Evolutionary conservation across 2,113 vertebrate genomes (phyloP).

Genomic region (Leucoraja erinaceus): DNA sequence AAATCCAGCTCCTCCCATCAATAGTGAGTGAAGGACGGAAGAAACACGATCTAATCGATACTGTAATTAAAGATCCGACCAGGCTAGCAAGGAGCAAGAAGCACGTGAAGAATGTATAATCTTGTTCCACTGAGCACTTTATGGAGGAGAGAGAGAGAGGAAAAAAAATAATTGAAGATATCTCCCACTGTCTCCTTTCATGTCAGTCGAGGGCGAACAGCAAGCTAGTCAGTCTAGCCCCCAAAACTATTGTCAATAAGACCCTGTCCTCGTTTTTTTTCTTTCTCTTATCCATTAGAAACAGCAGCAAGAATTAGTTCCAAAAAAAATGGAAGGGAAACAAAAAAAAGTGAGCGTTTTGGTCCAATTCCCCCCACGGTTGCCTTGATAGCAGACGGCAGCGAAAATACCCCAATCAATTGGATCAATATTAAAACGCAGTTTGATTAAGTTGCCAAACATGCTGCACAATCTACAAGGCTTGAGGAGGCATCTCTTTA

Average conservation of each 20-base stretch:
- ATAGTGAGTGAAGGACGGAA: slow-evolving; percentile 47
- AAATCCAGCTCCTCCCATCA: slow-evolving; percentile 46
- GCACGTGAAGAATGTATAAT: slow-evolving; percentile 48
- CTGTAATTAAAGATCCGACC: slow-evolving; percentile 52
- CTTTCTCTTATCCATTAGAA: slow-evolving; percentile 18
- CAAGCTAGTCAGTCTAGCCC: not conserved
- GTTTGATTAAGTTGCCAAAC: slow-evolving; percentile 38
- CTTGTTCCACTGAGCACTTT: slow-evolving; percentile 37
- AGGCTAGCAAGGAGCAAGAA: slow-evolving; percentile 45
- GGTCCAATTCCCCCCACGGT: not conserved
- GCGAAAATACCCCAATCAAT: slow-evolving; percentile 36
- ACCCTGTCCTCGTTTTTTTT: not conserved
- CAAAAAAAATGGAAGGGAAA: no score
- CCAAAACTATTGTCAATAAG: slow-evolving; percentile 19
- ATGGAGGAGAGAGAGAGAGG: not conserved
- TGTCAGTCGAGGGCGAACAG: slow-evolving; percentile 32
- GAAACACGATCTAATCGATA: slow-evolving; percentile 46
- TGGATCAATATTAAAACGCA: slow-evolving; percentile 38
- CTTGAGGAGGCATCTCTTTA: not conserved
- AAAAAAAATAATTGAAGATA: slow-evolving; percentile 26
- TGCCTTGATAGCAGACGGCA: not conserved
- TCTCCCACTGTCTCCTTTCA: slow-evolving; percentile 33
- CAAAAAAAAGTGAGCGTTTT: slow-evolving; percentile 21
- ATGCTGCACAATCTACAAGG: not conserved
- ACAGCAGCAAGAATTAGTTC: not conserved